Base-by-base conservation (phyloP, 1,140 invertebrate genomes). In the Diprion similis region DNA sequence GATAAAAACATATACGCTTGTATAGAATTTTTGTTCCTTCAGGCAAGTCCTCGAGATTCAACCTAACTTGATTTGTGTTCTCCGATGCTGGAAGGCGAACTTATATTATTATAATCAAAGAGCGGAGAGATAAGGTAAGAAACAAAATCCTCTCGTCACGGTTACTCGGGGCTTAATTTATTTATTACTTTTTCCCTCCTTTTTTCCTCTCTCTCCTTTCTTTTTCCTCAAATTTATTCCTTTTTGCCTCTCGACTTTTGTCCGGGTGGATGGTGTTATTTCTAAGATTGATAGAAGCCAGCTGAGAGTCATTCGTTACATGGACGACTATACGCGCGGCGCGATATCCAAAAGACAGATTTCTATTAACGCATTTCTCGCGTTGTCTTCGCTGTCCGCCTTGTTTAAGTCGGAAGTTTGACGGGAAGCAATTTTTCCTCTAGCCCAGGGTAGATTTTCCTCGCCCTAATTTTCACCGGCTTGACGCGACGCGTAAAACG, bases 271-370 rank as follows among this genome's bases (percentile, higher is more conserved):
- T 37, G 24, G 9, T 59, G 51, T 59, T 59, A 59, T 59, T 59
- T 59, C 11, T 59, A 59, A 59, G 51, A 15, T 59, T 59, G 51
- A 59, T 59, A 59, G 51, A 59, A 59, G 51, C 51, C 51, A 59
- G 51, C 51, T 59, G 51, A 59, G n/a, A 59, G 51, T 17, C 51
- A 17, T 59, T 59, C 51, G 51, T 59, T 59, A 59, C 11, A 13
- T 59, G 11, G 11, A 13, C 10, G 48, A 51, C 10, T 59, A 4
- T 59, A 0, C 9, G 11, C 11, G 4, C 51, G 51, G 51, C 24
- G 24, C 24, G 24, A 37, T 37, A 37, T 59, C n/a, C n/a, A 59
- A 59, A 17, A 59, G 51, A 59, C n/a, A 17, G 51, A 59, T 59
- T 59, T 59, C 51, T 59, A 59, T 59, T 59, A 59, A 13, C 51